phyloP scores from a whole-genome alignment of 1,140 invertebrate genomes.

The Scaptomyza pallida region DNA sequence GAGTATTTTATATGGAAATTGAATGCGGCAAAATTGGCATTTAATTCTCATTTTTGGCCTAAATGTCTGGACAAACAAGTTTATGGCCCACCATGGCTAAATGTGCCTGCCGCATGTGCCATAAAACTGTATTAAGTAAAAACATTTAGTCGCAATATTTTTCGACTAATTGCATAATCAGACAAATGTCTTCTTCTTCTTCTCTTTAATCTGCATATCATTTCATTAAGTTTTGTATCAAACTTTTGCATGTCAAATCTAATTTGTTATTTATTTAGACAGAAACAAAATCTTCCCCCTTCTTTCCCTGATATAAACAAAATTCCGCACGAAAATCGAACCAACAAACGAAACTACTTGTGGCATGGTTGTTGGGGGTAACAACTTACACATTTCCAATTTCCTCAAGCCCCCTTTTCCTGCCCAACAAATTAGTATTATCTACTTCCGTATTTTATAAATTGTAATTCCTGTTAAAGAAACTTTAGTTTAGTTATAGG shows the following conservation, averaged over 20 bases:
- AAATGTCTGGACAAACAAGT: background rate
- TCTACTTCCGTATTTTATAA: background rate
- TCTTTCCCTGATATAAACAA: constrained; percentile 18
- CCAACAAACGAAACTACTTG: constrained; percentile 53
- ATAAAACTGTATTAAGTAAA: constrained; percentile 4
- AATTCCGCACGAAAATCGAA: constrained; percentile 59
- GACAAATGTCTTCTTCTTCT: background rate
- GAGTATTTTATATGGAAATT: constrained; percentile 29
- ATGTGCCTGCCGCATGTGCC: background rate
- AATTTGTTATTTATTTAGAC: constrained; percentile 59
- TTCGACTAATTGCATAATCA: background rate
- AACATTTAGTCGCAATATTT: background rate
- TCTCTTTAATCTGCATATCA: background rate
- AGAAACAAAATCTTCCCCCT: background rate
- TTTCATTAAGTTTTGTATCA: constrained; percentile 9
- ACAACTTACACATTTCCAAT: background rate
- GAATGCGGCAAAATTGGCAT: constrained; percentile 30
- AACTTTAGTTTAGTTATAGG: too few species aligned
- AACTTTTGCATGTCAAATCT: constrained; percentile 58
- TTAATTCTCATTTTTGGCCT: constrained; percentile 23
- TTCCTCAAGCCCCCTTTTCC: too few species aligned
- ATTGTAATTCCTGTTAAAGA: too few species aligned
- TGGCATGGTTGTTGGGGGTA: background rate
- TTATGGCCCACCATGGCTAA: background rate
- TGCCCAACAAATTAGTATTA: background rate